Evolutionary conservation across 1,140 invertebrate genomes (phyloP).

Genomic region (Neodiprion fabricii): DNA sequence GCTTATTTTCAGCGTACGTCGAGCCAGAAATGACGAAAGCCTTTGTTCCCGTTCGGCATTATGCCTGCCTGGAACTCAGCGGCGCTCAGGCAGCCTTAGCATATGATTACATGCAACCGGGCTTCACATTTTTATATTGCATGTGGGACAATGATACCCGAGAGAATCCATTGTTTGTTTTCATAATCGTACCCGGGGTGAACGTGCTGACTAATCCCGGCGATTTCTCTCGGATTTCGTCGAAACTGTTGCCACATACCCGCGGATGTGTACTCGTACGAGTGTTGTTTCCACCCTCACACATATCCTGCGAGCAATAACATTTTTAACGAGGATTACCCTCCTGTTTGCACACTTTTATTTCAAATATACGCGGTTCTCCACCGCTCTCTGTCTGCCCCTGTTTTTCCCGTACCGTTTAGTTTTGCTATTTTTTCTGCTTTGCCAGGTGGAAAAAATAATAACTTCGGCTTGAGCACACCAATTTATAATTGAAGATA

Average conservation of each 20-base stretch:
- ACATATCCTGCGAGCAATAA: too few species aligned
- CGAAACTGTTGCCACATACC: not conserved
- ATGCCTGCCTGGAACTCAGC: constrained; percentile 33
- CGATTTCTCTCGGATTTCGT: not conserved
- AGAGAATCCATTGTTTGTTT: constrained; percentile 36
- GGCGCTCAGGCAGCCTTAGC: constrained; percentile 24
- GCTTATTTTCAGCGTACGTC: not conserved
- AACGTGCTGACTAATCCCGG: constrained; percentile 11
- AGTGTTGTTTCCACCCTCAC: not conserved
- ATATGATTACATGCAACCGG: constrained; percentile 33
- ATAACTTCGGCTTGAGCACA: too few species aligned
- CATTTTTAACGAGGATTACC: too few species aligned
- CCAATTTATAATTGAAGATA: too few species aligned
- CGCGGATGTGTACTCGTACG: not conserved
- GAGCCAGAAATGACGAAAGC: not conserved
- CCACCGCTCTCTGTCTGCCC: too few species aligned
- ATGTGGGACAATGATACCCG: constrained; percentile 35
- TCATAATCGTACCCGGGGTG: constrained; percentile 35
- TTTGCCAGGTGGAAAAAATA: too few species aligned
- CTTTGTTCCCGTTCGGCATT: constrained; percentile 20
- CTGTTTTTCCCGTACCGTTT: too few species aligned
- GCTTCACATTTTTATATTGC: constrained; percentile 29
- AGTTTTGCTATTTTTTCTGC: too few species aligned
- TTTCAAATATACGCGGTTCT: too few species aligned
- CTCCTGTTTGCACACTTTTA: too few species aligned